phyloP scores from a whole-genome alignment of 1,140 invertebrate genomes.

The Drosophila sechellia region DNA sequence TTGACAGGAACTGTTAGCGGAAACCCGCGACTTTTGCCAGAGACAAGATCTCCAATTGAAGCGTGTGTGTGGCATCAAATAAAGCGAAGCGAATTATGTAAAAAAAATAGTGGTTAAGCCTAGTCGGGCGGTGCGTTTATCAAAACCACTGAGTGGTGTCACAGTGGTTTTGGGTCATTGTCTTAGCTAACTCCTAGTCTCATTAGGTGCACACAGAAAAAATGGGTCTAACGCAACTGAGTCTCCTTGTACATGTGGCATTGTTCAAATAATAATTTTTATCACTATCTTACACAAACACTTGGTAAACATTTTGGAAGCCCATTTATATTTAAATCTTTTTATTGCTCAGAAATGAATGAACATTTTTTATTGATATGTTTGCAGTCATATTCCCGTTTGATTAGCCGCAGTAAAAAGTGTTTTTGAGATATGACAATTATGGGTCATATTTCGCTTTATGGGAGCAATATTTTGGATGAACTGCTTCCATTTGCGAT shows the following conservation, averaged over 20 bases:
- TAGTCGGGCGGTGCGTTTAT: constrained; percentile 21
- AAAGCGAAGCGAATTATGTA: constrained; percentile 38
- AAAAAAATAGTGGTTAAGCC: constrained; percentile 37
- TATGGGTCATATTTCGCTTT: not conserved
- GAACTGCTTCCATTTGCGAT: constrained; percentile 5
- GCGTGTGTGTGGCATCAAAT: constrained; percentile 20
- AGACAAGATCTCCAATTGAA: constrained; percentile 25
- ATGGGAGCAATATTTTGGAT: constrained; percentile 3
- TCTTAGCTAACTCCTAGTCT: constrained; percentile 39
- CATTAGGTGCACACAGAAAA: constrained; percentile 14
- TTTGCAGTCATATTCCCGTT: not conserved
- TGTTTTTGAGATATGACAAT: not conserved
- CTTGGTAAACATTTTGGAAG: not conserved
- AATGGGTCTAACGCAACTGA: not conserved
- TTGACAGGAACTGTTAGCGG: constrained; percentile 85
- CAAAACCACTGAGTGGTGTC: constrained; percentile 34
- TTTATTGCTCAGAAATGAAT: not conserved
- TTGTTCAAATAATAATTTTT: not conserved
- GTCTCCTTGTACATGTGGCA: not conserved
- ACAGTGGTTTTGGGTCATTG: constrained; percentile 65
- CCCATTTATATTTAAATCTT: not conserved
- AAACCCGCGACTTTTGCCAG: constrained; percentile 78
- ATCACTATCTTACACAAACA: too few species aligned
- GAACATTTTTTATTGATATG: not conserved
- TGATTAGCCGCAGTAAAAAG: not conserved